Evolutionary conservation across 2,113 vertebrate genomes (phyloP), one percentile per base, ranked within the genome.

Genomic region (cattle (Bos taurus)): DNA sequence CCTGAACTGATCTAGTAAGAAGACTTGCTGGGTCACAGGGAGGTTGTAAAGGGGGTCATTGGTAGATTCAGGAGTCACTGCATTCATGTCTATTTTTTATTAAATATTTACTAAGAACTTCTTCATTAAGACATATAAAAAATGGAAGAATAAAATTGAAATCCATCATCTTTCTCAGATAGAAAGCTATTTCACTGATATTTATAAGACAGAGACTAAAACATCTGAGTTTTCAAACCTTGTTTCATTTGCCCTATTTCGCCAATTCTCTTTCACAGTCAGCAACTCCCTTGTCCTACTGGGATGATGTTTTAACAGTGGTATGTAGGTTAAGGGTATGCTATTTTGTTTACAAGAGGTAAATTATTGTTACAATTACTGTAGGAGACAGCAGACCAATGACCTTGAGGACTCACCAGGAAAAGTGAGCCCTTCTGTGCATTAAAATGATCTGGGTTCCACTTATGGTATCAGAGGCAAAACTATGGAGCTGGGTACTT

Each of bases 1-100:
- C 67, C 43, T 30, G 90, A 82, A 54, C 74, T 59, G 67, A 97
- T 82, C 74, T 40, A 52, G 59, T 71, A 83, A 97, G 91, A 97
- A 43, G 81, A 60, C 50, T 80, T 78, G n/a, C 88, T 90, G 54
- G 62, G 64, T 59, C 64, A 13, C 13, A 54, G 33, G 36, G 21
- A 30, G 33, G 14, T 67, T 28, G 21, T 3, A 23, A 17, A 81
- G 1, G 83, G 87, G 78, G 12, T 60, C 60, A 30, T 8, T 89
- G 14, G 48, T 23, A 13, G 11, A 30, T 93, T 96, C 46, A 71
- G 14, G 91, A 85, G 71, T 93, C 89, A n/a, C 94, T 96, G 80
- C n/a, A 71, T 14, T 28, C 60, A 71, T 2, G 0, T 92, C 40
- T 64, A 88, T 93, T 67, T 0, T 84, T 97, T 28, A 43, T 30